A percentile compares a stretch with the other conserved stretches of the same genome.
Evolutionary conservation across 2,888 invertebrate genomes (phyloP).

Genomic region (Listrodromus nycthemerus): DNA sequence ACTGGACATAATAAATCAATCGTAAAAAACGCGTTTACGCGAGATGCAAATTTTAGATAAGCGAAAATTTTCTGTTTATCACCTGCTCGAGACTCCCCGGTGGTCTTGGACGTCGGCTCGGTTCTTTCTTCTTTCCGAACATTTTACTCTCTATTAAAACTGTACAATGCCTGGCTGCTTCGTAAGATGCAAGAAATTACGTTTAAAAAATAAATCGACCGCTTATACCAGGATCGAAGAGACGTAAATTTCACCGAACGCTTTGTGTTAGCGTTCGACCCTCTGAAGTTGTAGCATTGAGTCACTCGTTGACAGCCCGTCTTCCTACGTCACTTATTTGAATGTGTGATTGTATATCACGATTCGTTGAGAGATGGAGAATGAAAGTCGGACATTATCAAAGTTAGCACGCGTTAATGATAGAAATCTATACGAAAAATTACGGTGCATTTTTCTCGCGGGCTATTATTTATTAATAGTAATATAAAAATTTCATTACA

Average conservation of each 20-base stretch:
- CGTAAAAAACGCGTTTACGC: not conserved
- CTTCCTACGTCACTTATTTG: constrained; percentile 41
- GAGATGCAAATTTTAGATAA: not conserved
- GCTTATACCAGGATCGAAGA: not conserved
- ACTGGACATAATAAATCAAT: constrained; percentile 85
- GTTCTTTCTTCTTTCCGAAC: constrained; percentile 80
- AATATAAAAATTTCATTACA: not conserved
- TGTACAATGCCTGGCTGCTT: not conserved
- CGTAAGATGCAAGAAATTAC: constrained; percentile 20
- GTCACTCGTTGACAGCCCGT: constrained; percentile 60
- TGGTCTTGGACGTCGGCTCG: constrained; percentile 75
- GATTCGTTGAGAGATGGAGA: not conserved
- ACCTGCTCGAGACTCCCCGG: constrained; percentile 80
- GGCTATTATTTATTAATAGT: not conserved
- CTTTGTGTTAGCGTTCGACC: constrained; percentile 1
- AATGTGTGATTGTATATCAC: constrained; percentile 11
- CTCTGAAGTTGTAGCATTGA: constrained; percentile 57
- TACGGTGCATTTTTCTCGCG: too few relatives aligned
- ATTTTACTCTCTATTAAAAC: constrained; percentile 65
- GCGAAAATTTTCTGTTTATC: not conserved
- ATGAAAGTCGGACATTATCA: not conserved
- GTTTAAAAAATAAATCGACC: not conserved
- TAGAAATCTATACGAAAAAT: not conserved
- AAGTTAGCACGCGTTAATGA: not conserved
- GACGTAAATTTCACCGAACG: constrained; percentile 3